Conservation (phyloP, 2,888 invertebrate species). For the Agrypnus murinus region DNA sequence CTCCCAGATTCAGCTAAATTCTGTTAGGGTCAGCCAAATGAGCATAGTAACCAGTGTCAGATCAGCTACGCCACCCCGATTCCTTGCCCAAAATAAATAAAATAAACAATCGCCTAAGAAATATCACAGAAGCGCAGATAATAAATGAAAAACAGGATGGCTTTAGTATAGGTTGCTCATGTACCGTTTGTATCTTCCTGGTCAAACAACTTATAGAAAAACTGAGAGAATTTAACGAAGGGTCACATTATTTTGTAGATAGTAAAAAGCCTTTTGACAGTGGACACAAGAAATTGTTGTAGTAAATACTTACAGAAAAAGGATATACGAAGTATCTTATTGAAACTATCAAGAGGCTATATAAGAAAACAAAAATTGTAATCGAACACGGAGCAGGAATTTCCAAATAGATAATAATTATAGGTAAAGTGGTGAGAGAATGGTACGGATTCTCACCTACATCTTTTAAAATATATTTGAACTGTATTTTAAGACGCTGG, state of each 20-base stretch:
- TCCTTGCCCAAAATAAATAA: no score
- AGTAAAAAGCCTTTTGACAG: no score
- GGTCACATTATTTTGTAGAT: no score
- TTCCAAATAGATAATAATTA: constrained; percentile 10
- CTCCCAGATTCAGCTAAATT: no score
- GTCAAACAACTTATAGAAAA: constrained; percentile 3
- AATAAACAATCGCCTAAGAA: constrained; percentile 2
- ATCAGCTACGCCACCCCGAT: no score
- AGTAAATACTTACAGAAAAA: no score
- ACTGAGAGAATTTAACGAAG: neutral
- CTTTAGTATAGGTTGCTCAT: neutral
- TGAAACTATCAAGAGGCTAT: no score
- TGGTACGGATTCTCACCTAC: neutral
- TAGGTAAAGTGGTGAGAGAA: neutral
- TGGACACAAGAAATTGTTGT: no score
- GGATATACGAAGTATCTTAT: no score
- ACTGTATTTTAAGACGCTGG: constrained; percentile 11
- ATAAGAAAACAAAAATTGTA: constrained; percentile 13
- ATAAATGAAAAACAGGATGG: constrained; percentile 13
- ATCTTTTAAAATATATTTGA: neutral
- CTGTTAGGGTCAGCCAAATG: no score
- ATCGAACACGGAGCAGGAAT: constrained; percentile 4
- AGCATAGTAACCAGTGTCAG: no score
- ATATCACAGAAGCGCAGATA: neutral
- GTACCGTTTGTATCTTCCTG: neutral